Conservation (phyloP, 92 coral and sea anemone genomes). For the Galaxea fascicularis region DNA sequence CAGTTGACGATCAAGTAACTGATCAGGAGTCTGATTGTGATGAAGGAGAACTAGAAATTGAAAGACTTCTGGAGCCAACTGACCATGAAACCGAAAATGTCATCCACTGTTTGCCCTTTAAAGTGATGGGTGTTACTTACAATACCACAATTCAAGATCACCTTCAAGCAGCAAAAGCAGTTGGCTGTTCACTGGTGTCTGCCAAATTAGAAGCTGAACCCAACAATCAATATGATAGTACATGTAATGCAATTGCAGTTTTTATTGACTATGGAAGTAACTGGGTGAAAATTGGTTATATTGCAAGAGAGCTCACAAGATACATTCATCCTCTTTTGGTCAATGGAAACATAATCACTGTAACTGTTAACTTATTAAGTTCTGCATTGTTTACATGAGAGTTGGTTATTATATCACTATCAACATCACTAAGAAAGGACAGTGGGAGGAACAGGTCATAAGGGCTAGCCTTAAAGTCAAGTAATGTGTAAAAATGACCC, state of each 20-base stretch:
- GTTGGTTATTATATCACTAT: background rate
- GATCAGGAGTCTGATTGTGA: too few species aligned
- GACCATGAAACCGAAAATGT: too few species aligned
- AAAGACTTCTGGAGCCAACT: too few species aligned
- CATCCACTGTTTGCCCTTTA: background rate
- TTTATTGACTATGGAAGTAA: slow-evolving; percentile 50
- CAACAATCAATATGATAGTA: slow-evolving; percentile 47
- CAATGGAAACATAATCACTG: too few species aligned
- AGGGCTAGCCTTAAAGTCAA: slow-evolving; percentile 6
- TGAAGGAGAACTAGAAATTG: too few species aligned
- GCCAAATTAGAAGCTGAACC: slow-evolving; percentile 17
- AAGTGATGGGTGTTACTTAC: background rate
- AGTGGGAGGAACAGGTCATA: background rate
- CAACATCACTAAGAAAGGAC: background rate
- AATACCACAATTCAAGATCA: background rate
- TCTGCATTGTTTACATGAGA: background rate
- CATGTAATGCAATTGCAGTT: slow-evolving; percentile 57
- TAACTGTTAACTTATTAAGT: slow-evolving; percentile 20
- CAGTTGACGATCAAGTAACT: too few species aligned
- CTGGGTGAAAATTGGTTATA: slow-evolving; percentile 50
- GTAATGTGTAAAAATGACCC: background rate
- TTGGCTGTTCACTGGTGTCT: background rate
- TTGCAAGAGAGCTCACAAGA: too few species aligned
- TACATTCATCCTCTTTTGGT: too few species aligned
- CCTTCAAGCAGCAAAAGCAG: background rate